These are phyloP conservation scores for Fulica atra DNA, from an alignment of 2,113 vertebrate genomes.

Conservation along the genomic window DNA sequence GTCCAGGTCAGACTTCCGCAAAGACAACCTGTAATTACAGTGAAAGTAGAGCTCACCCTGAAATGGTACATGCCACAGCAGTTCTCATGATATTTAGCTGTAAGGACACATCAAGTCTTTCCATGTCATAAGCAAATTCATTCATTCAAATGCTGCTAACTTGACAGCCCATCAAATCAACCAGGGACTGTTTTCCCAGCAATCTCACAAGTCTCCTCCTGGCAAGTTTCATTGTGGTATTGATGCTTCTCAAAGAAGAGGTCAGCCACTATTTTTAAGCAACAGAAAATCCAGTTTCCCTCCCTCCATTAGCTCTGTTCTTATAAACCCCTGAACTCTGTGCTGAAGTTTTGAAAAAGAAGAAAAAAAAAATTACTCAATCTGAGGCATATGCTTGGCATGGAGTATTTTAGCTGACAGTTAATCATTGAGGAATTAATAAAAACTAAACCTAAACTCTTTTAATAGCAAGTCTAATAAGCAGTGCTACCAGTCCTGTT, in stretches of 20 bases:
- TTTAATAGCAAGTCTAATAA: not conserved
- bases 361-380: not conserved
- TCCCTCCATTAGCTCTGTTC: not conserved
- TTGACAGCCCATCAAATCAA: not conserved
- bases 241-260: not conserved
- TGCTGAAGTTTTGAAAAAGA: conserved; percentile 7
- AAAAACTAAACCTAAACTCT: not conserved
- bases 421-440: not conserved
- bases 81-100: not conserved
- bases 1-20: not conserved
- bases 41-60: not conserved
- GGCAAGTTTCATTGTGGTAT: not conserved
- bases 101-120: not conserved
- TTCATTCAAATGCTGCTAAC: not conserved
- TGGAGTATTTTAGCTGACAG: not conserved
- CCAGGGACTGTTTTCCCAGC: not conserved
- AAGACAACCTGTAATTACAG: not conserved
- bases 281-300: not conserved
- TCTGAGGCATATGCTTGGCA: conserved; percentile 27
- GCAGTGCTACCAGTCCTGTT: not conserved
- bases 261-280: not conserved
- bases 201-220: not conserved
- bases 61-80: not conserved
- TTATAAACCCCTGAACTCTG: conserved; percentile 30
- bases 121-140: not conserved